Percentiles rank a stretch among this genome's conserved stretches.
Evolutionary conservation across 2,888 invertebrate genomes (phyloP).

Genomic region (Platycnemis pennipes): DNA sequence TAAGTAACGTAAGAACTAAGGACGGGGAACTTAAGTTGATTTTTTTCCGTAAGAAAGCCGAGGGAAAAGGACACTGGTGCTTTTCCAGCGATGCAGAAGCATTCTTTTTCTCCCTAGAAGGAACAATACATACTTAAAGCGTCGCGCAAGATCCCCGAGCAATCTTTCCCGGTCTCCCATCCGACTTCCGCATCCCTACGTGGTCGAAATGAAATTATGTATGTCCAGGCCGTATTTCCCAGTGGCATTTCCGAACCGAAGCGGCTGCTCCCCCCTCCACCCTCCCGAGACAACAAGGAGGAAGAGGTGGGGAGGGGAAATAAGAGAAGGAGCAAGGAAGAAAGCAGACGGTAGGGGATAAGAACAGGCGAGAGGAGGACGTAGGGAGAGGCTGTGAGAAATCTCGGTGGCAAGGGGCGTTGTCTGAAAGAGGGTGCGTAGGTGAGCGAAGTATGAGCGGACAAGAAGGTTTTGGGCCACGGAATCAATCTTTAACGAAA

Average conservation of each 20-base stretch:
- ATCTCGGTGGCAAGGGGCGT: background rate
- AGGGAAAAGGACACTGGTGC: background rate
- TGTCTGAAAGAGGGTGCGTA: background rate
- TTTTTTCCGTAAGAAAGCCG: too few relatives aligned
- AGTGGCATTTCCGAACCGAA: conserved; percentile 12
- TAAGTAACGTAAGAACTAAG: too few relatives aligned
- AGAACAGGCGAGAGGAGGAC: background rate
- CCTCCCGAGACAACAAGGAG: background rate
- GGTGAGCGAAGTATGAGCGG: background rate
- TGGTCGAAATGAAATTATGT: conserved; percentile 64
- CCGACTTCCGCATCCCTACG: background rate
- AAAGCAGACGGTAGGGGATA: background rate
- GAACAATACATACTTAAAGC: conserved; percentile 30
- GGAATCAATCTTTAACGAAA: background rate
- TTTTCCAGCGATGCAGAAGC: background rate
- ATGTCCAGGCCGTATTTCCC: conserved; percentile 66
- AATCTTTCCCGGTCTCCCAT: background rate
- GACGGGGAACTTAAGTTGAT: too few relatives aligned
- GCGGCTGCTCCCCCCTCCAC: background rate
- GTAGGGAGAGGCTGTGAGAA: background rate
- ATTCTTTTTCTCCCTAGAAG: background rate
- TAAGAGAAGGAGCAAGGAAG: background rate
- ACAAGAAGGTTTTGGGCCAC: background rate
- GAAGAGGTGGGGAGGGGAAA: background rate
- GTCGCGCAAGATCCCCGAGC: conserved; percentile 52